Evolutionary conservation across 2,888 invertebrate genomes (phyloP), one percentile per base, ranked within the genome.

Genomic region (Cephus pygmeus): DNA sequence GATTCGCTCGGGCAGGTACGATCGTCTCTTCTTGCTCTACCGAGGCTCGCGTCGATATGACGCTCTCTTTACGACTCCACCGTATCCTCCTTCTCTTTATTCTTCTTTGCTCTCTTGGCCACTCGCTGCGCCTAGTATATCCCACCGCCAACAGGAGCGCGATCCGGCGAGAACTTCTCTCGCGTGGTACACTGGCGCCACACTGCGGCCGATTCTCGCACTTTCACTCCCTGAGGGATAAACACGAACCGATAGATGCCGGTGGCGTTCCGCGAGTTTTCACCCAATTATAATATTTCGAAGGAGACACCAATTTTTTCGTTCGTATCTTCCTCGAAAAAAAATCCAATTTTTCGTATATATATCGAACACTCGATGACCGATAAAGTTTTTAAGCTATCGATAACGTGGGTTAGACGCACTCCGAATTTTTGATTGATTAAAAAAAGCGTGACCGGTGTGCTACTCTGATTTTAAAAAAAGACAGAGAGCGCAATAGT

Each of bases 151-250:
- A 74, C 40, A 34, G 74, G n/a, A n/a, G 74, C 34, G 35, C 35
- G 30, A 40, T 30, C 9, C 40, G 40, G 9, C 33, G 34, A n/a
- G 33, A 40, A 11, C 12, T 71, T 71, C 71, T 71, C 71, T 71
- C 33, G 68, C 23, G 68, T 15, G 78, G 75, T 69, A 78, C 76
- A 76, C 78, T 78, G 68, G 75, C 77, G 77, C 75, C 77, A 69
- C 77, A 75, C 75, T 71, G 35, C 31, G 74, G 75, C 73, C 77
- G 75, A 74, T 77, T 35, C 69, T 77, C 34, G 75, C 71, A 69
- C 75, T 36, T 75, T 11, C 73, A 69, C 35, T 69, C 30, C 12
- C 77, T 56, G 23, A 9, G 56, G 56, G 56, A 56, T 56, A 56
- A 56, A 23, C 56, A 56, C 56, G 56, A 23, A 56, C 56, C 56